Base-by-base conservation (phyloP, 2,113 vertebrate genomes). In the Istiophorus platypterus region DNA sequence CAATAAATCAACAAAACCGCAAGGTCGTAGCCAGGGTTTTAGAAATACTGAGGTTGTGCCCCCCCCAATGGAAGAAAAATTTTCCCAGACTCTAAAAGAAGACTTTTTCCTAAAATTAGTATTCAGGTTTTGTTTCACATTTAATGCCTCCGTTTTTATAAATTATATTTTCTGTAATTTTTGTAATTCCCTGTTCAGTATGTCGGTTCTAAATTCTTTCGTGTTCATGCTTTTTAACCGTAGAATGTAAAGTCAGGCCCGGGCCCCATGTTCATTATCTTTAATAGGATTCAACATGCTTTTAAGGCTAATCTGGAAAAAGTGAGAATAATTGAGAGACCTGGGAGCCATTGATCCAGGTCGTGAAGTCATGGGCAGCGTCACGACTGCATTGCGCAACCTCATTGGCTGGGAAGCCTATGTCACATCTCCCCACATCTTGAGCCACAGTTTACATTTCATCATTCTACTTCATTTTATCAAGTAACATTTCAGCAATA, bases 381-480 rank as follows among this genome's bases (percentile, higher is more conserved):
- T 69, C 74, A 3, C 54, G 20, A 42, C 31, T 20, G 24, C 31
- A 47, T 13, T 45, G 20, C 34, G 72, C 26, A 58, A 49, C 56
- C 61, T 76, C 41, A 80, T 76, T 80, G 68, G 71, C 42, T 59
- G 52, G 76, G 63, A 49, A 52, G 42, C 22, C 13, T 18, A 11
- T 70, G 41, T 3, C 57, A 64, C 2, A 65, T 57, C 42, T 57
- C 68, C 58, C 41, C 14, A 31, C 5, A 57, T 72, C 47, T 49
- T 31, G 27, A 65, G 29, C 27, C 57, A 72, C 20, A 56, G 51
- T 79, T 68, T 64, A 61, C 34, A 45, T 78, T 57, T 73, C 18
- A n/a, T n/a, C 17, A 5, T 39, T 5, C 4, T 22, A 47, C 37
- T 64, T 65, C 6, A 61, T 37, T 49, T 56, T 22, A 66, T 13